Conservation (phyloP, 2,797 vertebrate genomes). For the Pseudotriccus pelzelni region DNA sequence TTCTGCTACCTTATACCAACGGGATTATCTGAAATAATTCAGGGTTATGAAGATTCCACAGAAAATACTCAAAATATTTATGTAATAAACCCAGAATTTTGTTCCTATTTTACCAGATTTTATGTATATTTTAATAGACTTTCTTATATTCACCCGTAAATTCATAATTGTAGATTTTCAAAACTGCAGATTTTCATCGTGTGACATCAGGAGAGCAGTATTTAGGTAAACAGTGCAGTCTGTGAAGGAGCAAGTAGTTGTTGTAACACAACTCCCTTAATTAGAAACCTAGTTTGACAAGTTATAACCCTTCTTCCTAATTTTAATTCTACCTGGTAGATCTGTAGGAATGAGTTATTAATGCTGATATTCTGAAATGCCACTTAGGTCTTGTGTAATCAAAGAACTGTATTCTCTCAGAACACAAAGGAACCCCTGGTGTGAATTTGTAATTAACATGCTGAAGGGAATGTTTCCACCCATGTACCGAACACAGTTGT, state of each 20-base stretch:
- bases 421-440: constrained; percentile 68
- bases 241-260: background rate
- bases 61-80: background rate
- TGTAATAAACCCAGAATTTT: background rate
- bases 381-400: constrained; percentile 70
- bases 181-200: background rate
- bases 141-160: background rate
- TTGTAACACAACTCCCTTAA: constrained; percentile 37
- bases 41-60: background rate
- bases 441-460: constrained; percentile 68
- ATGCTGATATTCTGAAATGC: constrained; percentile 69
- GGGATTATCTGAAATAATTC: background rate
- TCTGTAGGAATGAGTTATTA: constrained; percentile 73
- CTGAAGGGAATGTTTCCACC: constrained; percentile 59
- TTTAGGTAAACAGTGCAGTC: background rate
- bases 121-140: background rate
- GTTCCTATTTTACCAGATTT: background rate
- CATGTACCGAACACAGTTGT: constrained; percentile 38
- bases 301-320: constrained; percentile 63
- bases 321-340: constrained; percentile 69
- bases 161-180: background rate
- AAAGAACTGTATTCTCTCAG: constrained; percentile 71
- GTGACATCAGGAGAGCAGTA: background rate
- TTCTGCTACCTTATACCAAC: background rate
- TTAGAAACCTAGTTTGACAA: constrained; percentile 63